Evolutionary conservation across 2,888 invertebrate genomes (phyloP).

Genomic region (Rhorus exstirpatorius): DNA sequence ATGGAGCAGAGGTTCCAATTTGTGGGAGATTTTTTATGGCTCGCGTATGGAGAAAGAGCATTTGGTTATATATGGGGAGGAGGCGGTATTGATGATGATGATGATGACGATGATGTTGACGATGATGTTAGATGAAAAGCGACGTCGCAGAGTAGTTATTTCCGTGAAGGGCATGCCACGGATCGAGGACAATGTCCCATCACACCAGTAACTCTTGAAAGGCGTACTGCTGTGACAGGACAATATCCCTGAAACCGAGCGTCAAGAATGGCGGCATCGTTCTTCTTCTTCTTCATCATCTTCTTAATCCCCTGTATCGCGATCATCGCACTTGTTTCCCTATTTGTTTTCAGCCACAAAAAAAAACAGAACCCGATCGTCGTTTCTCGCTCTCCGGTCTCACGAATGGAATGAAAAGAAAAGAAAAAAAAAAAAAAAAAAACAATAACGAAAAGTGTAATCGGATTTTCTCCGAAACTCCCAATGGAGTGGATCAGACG

Average conservation of each 20-base stretch:
- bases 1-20: too few species aligned
- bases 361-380: not conserved
- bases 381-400: not conserved
- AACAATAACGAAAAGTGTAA: not conserved
- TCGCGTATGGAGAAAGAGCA: not conserved
- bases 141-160: constrained; percentile 44
- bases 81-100: constrained; percentile 1
- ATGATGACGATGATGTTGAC: too few species aligned
- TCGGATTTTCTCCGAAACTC: not conserved
- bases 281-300: constrained; percentile 4
- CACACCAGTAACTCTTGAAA: constrained; percentile 94
- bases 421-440: not conserved
- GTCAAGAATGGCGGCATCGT: constrained; percentile 49
- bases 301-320: not conserved
- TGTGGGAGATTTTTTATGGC: too few species aligned
- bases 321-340: not conserved
- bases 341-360: not conserved
- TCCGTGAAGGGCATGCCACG: constrained; percentile 68
- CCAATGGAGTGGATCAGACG: not conserved
- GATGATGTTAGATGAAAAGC: constrained; percentile 22
- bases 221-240: constrained; percentile 99
- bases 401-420: not conserved
- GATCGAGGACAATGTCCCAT: constrained; percentile 94
- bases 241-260: constrained; percentile 94
- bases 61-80: constrained; percentile 17